phyloP scores from a whole-genome alignment of 2,888 invertebrate genomes.

The Balanococcus diminutus region DNA sequence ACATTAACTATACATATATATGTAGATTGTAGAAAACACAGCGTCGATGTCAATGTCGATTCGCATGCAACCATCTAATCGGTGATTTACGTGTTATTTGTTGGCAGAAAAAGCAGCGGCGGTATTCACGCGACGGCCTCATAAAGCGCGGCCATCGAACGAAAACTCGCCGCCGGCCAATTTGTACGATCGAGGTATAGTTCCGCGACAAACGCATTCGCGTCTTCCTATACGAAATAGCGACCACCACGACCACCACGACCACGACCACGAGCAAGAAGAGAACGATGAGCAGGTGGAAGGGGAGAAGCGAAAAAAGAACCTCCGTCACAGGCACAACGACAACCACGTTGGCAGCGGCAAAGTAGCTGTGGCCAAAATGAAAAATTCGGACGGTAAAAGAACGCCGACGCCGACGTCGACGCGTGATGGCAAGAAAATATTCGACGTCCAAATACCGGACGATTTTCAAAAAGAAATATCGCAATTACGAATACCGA shows the following conservation, averaged over 20 bases:
- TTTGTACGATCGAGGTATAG: neutral
- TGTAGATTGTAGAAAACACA: no score
- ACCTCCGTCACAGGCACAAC: no score
- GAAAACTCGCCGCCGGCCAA: neutral
- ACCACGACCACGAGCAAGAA: neutral
- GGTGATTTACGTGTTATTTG: neutral
- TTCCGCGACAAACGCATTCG: neutral
- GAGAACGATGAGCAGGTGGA: no score
- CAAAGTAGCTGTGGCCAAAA: neutral
- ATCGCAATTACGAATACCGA: conserved; percentile 25
- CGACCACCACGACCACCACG: neutral
- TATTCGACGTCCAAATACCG: neutral
- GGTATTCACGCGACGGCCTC: neutral
- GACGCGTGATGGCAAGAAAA: neutral
- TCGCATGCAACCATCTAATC: no score
- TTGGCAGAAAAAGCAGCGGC: neutral
- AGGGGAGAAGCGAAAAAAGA: no score
- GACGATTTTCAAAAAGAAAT: conserved; percentile 40
- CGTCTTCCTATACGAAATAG: neutral
- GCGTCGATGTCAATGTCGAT: no score
- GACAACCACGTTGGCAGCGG: neutral
- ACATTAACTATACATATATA: no score
- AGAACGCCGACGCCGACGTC: neutral
- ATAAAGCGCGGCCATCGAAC: neutral
- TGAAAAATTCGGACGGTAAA: neutral